Conservation (phyloP, 2,113 vertebrate species). For the Nyctibius bracteatus region DNA sequence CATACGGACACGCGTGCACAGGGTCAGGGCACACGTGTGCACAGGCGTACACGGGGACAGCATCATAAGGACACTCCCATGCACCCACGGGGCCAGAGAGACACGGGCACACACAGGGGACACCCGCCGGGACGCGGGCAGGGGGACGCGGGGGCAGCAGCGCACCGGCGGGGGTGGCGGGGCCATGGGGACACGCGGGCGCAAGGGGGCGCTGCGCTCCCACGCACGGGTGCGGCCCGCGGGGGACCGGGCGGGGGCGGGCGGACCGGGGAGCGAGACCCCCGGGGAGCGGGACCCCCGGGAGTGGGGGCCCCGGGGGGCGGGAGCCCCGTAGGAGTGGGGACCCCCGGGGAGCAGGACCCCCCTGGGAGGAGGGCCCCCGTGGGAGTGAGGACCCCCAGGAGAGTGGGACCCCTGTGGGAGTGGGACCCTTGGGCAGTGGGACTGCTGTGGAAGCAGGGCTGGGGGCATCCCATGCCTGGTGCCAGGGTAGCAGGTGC, state of each 20-base stretch:
- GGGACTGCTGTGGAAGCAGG: accelerated
- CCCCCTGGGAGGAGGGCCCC: no score
- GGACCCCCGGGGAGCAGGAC: neutral
- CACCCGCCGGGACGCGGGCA: neutral
- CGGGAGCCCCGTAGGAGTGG: no score
- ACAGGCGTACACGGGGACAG: neutral
- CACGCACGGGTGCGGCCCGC: neutral
- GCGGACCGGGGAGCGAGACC: neutral
- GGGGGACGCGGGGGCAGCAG: neutral
- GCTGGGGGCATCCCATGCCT: neutral
- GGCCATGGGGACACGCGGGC: neutral
- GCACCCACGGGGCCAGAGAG: neutral
- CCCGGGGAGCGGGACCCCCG: neutral
- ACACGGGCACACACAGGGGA: no score
- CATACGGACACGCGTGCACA: no score
- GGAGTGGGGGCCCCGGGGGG: no score
- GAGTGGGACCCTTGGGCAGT: neutral
- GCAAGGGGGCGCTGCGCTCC: neutral
- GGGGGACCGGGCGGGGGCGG: neutral
- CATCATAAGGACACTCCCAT: no score
- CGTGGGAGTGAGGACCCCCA: neutral
- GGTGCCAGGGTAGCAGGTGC: neutral
- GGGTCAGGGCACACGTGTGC: no score
- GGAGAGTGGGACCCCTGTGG: neutral
- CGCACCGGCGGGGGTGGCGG: neutral